Percentiles rank a stretch among this genome's conserved stretches.
Conservation (phyloP, 1,140 invertebrate species). For the Drosophila mojavensis region DNA sequence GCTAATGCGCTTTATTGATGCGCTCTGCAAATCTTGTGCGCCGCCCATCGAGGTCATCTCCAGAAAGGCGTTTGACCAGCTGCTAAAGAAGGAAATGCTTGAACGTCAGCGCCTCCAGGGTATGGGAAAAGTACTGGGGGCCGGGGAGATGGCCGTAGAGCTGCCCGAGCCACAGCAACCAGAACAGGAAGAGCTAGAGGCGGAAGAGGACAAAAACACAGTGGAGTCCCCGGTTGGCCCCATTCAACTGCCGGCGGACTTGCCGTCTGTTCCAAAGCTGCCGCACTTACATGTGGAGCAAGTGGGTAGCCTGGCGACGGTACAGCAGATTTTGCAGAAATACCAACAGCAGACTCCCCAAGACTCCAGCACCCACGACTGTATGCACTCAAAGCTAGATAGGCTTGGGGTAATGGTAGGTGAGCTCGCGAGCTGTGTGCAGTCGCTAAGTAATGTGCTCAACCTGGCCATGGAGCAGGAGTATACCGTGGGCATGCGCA, state of each 20-base stretch:
- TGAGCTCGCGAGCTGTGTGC: conserved; percentile 49
- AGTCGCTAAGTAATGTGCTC: conserved; percentile 55
- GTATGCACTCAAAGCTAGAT: conserved; percentile 40
- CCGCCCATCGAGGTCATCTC: conserved; percentile 59
- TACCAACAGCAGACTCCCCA: conserved; percentile 22
- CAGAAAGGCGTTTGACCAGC: conserved; percentile 24
- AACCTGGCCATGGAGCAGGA: conserved; percentile 72
- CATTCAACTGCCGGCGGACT: conserved; percentile 42
- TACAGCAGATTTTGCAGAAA: conserved; percentile 43
- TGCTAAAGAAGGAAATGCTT: conserved; percentile 38
- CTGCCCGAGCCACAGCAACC: background rate
- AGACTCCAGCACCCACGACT: background rate
- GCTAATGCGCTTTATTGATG: conserved; percentile 35
- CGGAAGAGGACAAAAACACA: background rate
- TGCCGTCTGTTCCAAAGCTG: conserved; percentile 33
- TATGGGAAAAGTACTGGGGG: conserved; percentile 1
- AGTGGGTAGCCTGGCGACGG: conserved; percentile 43
- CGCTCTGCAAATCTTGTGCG: conserved; percentile 44
- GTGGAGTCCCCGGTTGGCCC: conserved; percentile 34
- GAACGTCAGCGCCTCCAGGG: conserved; percentile 42
- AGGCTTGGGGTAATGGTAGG: conserved; percentile 32
- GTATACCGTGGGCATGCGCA: conserved; percentile 52
- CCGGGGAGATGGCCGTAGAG: conserved; percentile 21
- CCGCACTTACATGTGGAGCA: conserved; percentile 57
- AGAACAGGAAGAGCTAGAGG: background rate